phyloP scores from a whole-genome alignment of 2,888 invertebrate species.

The Dryocosmus kuriphilus region DNA sequence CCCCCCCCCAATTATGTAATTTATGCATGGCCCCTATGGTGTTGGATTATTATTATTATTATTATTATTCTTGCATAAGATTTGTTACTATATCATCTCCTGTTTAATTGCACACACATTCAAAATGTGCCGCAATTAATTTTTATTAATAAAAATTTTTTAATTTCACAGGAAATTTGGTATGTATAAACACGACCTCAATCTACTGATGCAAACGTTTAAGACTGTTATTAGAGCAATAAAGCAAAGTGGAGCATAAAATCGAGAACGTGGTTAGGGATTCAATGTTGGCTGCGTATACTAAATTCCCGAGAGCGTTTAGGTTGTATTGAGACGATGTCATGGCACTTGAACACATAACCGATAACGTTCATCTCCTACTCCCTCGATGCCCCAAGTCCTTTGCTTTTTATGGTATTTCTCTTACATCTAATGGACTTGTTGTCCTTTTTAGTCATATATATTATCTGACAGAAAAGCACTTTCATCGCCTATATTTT shows the following conservation, averaged over 20 bases:
- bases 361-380: constrained; percentile 7
- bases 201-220: not conserved
- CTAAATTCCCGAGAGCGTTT: not conserved
- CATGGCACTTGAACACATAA: not conserved
- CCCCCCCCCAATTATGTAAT: too few species aligned
- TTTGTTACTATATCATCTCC: too few species aligned
- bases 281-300: not conserved
- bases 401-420: not conserved
- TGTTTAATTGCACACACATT: too few species aligned
- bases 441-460: not conserved
- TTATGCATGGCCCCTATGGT: too few species aligned
- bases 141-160: not conserved
- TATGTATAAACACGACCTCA: not conserved
- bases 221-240: not conserved
- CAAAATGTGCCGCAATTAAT: not conserved
- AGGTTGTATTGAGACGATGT: not conserved
- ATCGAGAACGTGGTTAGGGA: not conserved
- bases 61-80: too few species aligned
- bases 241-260: not conserved
- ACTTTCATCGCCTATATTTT: not conserved
- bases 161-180: not conserved
- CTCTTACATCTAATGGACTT: not conserved
- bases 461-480: not conserved
- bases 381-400: constrained; percentile 1
- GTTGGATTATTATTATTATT: too few species aligned